These are phyloP conservation scores for Rhynchophorus ferrugineus DNA, from an alignment of 1,140 invertebrate species.

Conservation along the genomic window DNA sequence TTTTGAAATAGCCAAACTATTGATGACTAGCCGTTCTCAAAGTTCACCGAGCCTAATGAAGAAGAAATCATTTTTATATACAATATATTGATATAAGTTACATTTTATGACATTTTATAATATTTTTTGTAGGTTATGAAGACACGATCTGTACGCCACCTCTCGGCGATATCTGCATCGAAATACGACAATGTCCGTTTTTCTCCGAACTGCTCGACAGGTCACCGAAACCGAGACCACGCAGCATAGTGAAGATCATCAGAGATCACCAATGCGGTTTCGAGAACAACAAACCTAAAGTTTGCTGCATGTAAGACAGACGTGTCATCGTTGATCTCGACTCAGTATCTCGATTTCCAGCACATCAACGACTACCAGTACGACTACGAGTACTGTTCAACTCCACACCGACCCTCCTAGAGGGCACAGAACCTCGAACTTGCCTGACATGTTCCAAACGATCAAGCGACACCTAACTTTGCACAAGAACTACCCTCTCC, in stretches of 20 bases:
- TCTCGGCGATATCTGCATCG: slow-evolving; percentile 31
- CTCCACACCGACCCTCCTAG: slow-evolving; percentile 6
- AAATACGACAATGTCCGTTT: slow-evolving; percentile 30
- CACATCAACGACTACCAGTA: neutral
- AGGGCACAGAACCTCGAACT: neutral
- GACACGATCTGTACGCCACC: slow-evolving; percentile 2
- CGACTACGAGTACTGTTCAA: slow-evolving; percentile 1
- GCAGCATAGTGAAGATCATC: slow-evolving; percentile 26
- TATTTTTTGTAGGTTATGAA: slow-evolving; percentile 1
- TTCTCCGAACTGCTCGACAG: slow-evolving; percentile 29
- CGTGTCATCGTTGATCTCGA: neutral
- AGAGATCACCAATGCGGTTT: slow-evolving; percentile 29
- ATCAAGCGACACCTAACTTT: slow-evolving; percentile 8
- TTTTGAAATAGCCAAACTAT: too few relatives aligned
- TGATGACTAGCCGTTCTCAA: too few relatives aligned
- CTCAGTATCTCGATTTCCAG: neutral
- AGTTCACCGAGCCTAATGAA: too few relatives aligned
- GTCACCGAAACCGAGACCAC: slow-evolving; percentile 29
- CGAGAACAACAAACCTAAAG: slow-evolving; percentile 24
- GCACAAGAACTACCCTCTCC: slow-evolving; percentile 25
- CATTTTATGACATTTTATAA: too few relatives aligned
- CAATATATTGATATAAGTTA: too few relatives aligned
- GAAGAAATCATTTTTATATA: too few relatives aligned
- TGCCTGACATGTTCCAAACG: neutral
- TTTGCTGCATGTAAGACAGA: slow-evolving; percentile 25